phyloP scores from a whole-genome alignment of 2,888 invertebrate species.

The Mechanitis messenoides region DNA sequence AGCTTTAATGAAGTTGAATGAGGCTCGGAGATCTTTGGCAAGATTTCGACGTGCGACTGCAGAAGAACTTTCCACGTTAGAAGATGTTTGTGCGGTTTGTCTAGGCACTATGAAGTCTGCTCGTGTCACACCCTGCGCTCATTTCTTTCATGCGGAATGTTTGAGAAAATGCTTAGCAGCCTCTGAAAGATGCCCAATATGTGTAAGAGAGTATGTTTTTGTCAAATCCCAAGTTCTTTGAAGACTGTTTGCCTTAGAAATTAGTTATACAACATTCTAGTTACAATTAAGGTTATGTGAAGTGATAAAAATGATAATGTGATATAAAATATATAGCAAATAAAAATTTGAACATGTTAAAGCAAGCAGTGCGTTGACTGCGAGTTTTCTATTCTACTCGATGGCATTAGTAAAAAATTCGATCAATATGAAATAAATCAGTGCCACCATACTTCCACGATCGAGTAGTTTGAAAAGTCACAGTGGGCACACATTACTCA shows the following conservation, averaged over 20 bases:
- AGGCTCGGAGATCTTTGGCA: constrained; percentile 78
- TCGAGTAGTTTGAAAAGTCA: too few species aligned
- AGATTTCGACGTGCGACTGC: constrained; percentile 79
- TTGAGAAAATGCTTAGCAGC: constrained; percentile 83
- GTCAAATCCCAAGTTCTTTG: constrained; percentile 45
- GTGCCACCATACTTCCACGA: too few species aligned
- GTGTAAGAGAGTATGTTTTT: constrained; percentile 81
- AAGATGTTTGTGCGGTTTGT: constrained; percentile 88
- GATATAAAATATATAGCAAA: background rate
- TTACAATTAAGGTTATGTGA: constrained; percentile 3
- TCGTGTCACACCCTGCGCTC: constrained; percentile 86
- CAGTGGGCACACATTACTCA: too few species aligned
- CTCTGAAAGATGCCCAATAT: constrained; percentile 84
- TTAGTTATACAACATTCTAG: constrained; percentile 14
- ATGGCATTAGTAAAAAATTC: too few species aligned
- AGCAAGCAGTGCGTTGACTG: too few species aligned
- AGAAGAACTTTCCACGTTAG: constrained; percentile 81
- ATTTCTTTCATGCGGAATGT: constrained; percentile 87
- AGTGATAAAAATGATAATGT: constrained; percentile 2
- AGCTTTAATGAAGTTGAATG: constrained; percentile 71
- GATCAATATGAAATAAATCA: too few species aligned
- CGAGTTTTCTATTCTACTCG: too few species aligned
- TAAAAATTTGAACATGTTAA: too few species aligned
- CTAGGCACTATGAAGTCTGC: constrained; percentile 82
- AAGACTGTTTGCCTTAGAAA: constrained; percentile 48